These are phyloP conservation scores for Cheiracanthium punctorium DNA, from an alignment of 2,888 invertebrate species.

Conservation along the genomic window DNA sequence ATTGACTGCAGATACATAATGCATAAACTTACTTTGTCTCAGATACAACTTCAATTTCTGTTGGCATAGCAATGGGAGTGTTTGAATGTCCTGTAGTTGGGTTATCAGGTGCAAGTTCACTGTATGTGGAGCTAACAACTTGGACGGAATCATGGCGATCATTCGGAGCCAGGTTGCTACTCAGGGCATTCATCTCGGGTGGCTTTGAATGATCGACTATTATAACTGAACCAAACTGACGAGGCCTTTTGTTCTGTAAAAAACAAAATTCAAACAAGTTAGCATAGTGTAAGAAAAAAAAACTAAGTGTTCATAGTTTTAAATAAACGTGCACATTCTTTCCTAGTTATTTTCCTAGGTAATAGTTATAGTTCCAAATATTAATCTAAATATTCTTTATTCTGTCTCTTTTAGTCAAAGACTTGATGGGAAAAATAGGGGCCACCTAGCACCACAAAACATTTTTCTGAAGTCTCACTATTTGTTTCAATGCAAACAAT, in stretches of 20 bases:
- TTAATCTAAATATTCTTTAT: too few species aligned
- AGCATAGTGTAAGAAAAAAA: not conserved
- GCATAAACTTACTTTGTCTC: constrained; percentile 91
- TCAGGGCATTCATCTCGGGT: constrained; percentile 59
- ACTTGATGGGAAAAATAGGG: too few species aligned
- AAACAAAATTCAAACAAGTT: too few species aligned
- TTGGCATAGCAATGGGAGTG: constrained; percentile 94
- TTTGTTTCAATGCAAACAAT: too few species aligned
- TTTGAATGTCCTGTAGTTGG: constrained; percentile 97
- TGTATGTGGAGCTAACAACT: constrained; percentile 98
- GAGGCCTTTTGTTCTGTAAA: constrained; percentile 63
- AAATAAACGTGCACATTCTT: too few species aligned
- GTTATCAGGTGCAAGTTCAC: constrained; percentile 95
- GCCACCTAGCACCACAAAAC: too few species aligned
- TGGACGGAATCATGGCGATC: constrained; percentile 96
- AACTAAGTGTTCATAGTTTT: too few species aligned
- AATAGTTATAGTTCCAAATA: too few species aligned
- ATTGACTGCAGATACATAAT: not conserved
- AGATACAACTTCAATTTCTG: constrained; percentile 95
- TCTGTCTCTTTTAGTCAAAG: too few species aligned
- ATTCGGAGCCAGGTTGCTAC: constrained; percentile 83
- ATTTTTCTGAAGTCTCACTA: too few species aligned
- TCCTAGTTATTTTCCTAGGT: too few species aligned
- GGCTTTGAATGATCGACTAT: constrained; percentile 69
- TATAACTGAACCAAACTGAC: constrained; percentile 67